Evolutionary conservation across 2,888 invertebrate genomes (phyloP).

Genomic region (Erpobdella octoculata): DNA sequence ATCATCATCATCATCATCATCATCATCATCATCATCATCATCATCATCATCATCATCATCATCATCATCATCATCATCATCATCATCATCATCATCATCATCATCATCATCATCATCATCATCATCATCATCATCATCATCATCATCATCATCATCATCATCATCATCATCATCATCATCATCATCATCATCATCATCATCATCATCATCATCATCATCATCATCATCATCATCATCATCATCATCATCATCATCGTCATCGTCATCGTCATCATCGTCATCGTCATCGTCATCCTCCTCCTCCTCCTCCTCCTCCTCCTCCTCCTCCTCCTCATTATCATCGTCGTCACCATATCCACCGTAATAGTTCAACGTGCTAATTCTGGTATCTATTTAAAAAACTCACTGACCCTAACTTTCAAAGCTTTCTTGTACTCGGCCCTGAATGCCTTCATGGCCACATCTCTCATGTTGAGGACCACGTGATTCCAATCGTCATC

Average conservation of each 20-base stretch:
- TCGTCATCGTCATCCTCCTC: no score
- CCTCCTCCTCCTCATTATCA: no score
- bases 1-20: not conserved
- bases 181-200: conserved; percentile 18
- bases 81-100: conserved; percentile 4
- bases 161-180: conserved; percentile 16
- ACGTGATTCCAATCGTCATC: conserved; percentile 14
- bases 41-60: conserved; percentile 22
- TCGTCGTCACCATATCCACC: no score
- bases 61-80: not conserved
- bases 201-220: not conserved
- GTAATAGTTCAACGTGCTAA: no score
- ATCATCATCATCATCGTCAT: not conserved
- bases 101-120: not conserved
- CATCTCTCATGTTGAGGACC: not conserved
- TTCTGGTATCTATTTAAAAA: no score
- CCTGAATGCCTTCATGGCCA: not conserved
- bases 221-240: not conserved
- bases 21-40: conserved; percentile 3
- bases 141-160: conserved; percentile 14
- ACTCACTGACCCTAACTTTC: conserved; percentile 14
- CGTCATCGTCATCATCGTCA: not conserved
- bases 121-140: conserved; percentile 14
- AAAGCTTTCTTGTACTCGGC: conserved; percentile 3
- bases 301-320: no score